A percentile compares a stretch with the other conserved stretches of the same genome.
Conservation (phyloP, 2,797 vertebrate genomes). For the Chlorospingus flavigularis region DNA sequence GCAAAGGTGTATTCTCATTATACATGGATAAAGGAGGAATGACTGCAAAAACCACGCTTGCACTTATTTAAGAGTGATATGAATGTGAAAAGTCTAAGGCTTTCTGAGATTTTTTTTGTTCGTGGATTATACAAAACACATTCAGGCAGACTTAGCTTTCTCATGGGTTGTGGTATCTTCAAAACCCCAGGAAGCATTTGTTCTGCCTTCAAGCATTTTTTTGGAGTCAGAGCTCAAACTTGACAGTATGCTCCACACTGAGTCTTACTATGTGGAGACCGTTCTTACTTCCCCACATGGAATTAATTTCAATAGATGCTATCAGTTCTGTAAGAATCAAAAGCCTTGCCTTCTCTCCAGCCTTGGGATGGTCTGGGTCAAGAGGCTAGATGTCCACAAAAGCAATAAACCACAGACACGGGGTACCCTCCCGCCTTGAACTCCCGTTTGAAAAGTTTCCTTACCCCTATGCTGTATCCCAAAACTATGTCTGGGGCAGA, state of each 20-base stretch:
- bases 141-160: not conserved
- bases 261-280: not conserved
- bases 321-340: not conserved
- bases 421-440: not conserved
- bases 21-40: not conserved
- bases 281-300: not conserved
- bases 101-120: not conserved
- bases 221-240: not conserved
- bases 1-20: not conserved
- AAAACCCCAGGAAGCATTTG: not conserved
- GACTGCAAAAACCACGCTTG: not conserved
- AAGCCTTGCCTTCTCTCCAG: not conserved
- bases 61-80: not conserved
- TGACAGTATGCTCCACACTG: not conserved
- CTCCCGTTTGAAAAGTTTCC: not conserved
- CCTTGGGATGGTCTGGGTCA: not conserved
- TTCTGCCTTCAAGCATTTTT: conserved; percentile 6
- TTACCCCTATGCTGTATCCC: not conserved
- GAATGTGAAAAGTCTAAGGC: not conserved
- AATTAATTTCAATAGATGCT: not conserved
- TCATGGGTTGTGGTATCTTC: conserved; percentile 6
- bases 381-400: not conserved
- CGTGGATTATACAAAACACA: not conserved
- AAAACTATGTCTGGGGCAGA: not conserved
- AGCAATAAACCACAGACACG: not conserved